Evolutionary conservation across 2,888 invertebrate genomes (phyloP).

Genomic region (Nymphalis polychloros): DNA sequence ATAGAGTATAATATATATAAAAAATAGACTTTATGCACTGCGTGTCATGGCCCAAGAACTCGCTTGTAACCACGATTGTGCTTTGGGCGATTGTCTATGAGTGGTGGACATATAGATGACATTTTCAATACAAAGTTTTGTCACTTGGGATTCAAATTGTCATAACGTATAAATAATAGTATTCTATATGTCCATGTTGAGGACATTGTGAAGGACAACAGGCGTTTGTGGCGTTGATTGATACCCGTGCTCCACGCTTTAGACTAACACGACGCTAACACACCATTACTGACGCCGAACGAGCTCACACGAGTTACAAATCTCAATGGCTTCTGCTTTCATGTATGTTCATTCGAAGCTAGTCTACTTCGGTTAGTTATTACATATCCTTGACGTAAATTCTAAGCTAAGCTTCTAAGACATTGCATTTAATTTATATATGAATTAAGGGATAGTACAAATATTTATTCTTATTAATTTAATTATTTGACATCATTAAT

Average conservation of each 20-base stretch:
- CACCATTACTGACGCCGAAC: conserved; percentile 28
- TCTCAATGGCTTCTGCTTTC: conserved; percentile 22
- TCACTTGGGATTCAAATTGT: neutral
- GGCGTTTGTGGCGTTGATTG: conserved; percentile 65
- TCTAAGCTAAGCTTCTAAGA: neutral
- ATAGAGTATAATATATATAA: neutral
- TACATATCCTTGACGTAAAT: neutral
- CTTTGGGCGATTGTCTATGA: conserved; percentile 73
- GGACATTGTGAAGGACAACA: conserved; percentile 57
- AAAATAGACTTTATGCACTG: conserved; percentile 34
- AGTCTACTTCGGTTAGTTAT: neutral
- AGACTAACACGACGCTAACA: conserved; percentile 43
- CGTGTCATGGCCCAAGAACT: conserved; percentile 40
- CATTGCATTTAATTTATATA: neutral
- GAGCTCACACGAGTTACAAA: conserved; percentile 15
- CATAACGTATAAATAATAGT: conserved; percentile 6
- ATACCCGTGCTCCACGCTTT: conserved; percentile 55
- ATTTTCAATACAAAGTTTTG: neutral
- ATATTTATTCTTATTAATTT: too few species aligned
- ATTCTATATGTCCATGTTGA: conserved; percentile 46
- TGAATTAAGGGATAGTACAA: too few species aligned
- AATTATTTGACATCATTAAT: too few species aligned
- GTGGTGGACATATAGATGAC: conserved; percentile 38
- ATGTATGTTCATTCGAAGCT: conserved; percentile 18
- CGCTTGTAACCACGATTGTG: conserved; percentile 44